These are phyloP conservation scores for Coboldia fuscipes DNA, from an alignment of 1,140 invertebrate species.

Conservation along the genomic window DNA sequence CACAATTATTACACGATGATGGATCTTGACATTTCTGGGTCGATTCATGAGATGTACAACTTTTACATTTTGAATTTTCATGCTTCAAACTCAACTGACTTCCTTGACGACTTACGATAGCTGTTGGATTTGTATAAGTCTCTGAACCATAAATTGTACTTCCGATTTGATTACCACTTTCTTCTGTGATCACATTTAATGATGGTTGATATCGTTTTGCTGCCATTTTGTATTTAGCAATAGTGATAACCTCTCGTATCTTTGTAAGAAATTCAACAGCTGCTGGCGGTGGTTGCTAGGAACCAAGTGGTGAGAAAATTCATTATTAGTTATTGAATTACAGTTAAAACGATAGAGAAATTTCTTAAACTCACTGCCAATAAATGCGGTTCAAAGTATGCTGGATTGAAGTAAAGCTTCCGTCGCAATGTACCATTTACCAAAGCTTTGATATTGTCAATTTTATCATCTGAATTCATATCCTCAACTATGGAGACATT, in stretches of 20 bases:
- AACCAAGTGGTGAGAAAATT: conserved; percentile 5
- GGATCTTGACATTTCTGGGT: conserved; percentile 26
- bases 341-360: not conserved
- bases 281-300: conserved; percentile 61
- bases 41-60: conserved; percentile 22
- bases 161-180: conserved; percentile 18
- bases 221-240: conserved; percentile 69
- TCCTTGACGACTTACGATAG: conserved; percentile 25
- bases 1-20: conserved; percentile 17
- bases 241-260: conserved; percentile 69
- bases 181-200: conserved; percentile 60
- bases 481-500: conserved; percentile 68
- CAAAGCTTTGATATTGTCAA: conserved; percentile 36
- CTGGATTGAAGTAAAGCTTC: conserved; percentile 71
- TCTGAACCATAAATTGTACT: conserved; percentile 3
- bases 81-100: conserved; percentile 30
- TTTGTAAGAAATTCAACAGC: conserved; percentile 67
- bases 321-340: conserved; percentile 1
- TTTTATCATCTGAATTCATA: conserved; percentile 35
- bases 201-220: conserved; percentile 58
- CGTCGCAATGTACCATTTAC: conserved; percentile 38
- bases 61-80: conserved; percentile 24
- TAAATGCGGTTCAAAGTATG: conserved; percentile 68
- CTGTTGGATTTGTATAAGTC: not conserved
- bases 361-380: conserved; percentile 37